A percentile compares a stretch with the other conserved stretches of the same genome.
Conservation (phyloP, 2,888 invertebrate species). For the Drosophila algonquin region DNA sequence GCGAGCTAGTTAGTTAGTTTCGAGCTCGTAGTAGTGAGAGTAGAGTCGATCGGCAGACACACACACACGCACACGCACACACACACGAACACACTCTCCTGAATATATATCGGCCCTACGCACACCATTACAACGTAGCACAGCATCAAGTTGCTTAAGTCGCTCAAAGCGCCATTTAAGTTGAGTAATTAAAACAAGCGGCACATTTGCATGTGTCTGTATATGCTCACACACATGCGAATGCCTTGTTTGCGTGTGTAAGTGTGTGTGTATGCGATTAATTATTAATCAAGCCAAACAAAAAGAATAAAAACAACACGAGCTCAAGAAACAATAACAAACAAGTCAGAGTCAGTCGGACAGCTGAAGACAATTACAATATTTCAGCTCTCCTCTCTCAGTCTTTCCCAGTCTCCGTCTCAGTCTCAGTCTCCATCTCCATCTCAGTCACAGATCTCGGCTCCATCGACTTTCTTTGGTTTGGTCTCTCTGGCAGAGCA, state of each 20-base stretch:
- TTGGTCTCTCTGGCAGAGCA: constrained; percentile 23
- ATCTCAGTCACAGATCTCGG: constrained; percentile 13
- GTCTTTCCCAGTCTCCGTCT: constrained; percentile 6
- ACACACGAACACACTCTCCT: constrained; percentile 15
- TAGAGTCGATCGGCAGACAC: constrained; percentile 70
- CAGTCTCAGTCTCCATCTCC: constrained; percentile 23
- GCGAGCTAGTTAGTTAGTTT: constrained; percentile 77
- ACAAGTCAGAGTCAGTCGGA: constrained; percentile 64
- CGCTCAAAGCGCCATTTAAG: constrained; percentile 80
- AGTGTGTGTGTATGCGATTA: constrained; percentile 64
- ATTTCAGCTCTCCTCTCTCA: constrained; percentile 48
- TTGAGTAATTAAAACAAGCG: constrained; percentile 77
- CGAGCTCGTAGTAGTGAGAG: constrained; percentile 72
- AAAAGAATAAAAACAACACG: constrained; percentile 51
- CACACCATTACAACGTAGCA: constrained; percentile 38
- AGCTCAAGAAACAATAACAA: constrained; percentile 59
- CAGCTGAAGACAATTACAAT: constrained; percentile 63
- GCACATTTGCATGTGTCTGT: constrained; percentile 61
- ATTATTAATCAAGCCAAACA: constrained; percentile 78
- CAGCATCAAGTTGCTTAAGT: constrained; percentile 75
- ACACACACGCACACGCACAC: constrained; percentile 34
- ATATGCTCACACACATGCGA: neutral
- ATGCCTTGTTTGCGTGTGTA: constrained; percentile 22
- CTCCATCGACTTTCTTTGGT: constrained; percentile 24
- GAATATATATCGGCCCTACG: constrained; percentile 2